Base-by-base conservation (phyloP, 2,888 invertebrate genomes). In the Drosophila prolongata region DNA sequence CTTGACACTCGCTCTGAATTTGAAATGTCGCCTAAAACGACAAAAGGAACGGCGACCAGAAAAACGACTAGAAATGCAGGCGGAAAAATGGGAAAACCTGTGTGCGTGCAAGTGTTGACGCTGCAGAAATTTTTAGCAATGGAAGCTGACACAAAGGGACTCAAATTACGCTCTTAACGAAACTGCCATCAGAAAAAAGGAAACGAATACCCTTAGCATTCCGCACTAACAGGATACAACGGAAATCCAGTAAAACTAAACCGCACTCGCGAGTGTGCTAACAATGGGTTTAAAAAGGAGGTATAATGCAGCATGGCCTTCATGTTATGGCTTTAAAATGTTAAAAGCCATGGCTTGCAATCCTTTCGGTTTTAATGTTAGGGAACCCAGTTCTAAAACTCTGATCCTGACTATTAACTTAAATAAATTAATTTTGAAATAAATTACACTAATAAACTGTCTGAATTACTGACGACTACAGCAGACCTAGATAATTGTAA, bases 1-100 rank as follows among this genome's bases (percentile, higher is more conserved):
- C 83, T 85, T 84, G 83, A 77, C 83, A 80, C 79, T 80, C 75
- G 75, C 34, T 38, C 35, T 56, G 76, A 77, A 87, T 83, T 83
- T 77, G 70, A 87, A 85, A 75, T 79, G 82, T 76, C 83, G 83
- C 87, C 83, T 85, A 84, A 87, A 75, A 61, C 60, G 66, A 61
- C 43, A 66, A 50, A 50, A 42, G 40, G 53, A 64, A 53, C 38
- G 37, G 30, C 47, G 27, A 37, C 37, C 54, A 50, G 42, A 62
- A 50, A 71, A 50, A 35, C 62, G 68, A 61, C 43, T 16, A 61
- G 57, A 50, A 67, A 40, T 54, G 66, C 67, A 67, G 30, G 37
- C 54, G 47, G 71, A 56, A 72, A 70, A 71, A 27, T 49, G 56
- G 35, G 47, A 47, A 47, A 65, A 61, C 35, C 59, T 30, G 40